Evolutionary conservation across 2,888 invertebrate species (phyloP).

Genomic region (Sarcophaga subvicina): DNA sequence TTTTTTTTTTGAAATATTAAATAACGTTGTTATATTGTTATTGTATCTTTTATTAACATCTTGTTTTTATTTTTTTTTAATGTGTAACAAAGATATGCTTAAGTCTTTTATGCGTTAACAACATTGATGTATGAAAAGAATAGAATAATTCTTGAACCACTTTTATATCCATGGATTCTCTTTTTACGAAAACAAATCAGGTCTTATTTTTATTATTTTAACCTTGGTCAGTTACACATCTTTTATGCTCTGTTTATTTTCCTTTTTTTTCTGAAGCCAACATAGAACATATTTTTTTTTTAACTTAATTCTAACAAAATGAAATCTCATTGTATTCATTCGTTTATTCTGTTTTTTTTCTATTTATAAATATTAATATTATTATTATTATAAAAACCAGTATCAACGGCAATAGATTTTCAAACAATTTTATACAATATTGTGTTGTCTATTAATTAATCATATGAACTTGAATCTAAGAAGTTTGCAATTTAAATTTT

Average conservation of each 20-base stretch:
- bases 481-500: conserved; percentile 46
- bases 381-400: conserved; percentile 2
- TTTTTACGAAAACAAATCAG: neutral
- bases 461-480: conserved; percentile 53
- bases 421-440: neutral
- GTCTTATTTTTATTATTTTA: conserved; percentile 39
- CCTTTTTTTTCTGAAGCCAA: neutral
- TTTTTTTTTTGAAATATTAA: no score
- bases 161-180: conserved; percentile 7
- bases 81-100: neutral
- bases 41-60: no score
- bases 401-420: neutral
- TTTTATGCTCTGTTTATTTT: conserved; percentile 64
- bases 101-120: neutral
- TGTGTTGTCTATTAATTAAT: conserved; percentile 44
- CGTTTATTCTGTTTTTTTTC: conserved; percentile 22
- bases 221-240: conserved; percentile 61
- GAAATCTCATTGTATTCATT: conserved; percentile 31
- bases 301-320: conserved; percentile 28
- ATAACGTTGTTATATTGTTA: no score
- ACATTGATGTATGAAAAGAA: neutral
- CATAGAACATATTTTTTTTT: neutral
- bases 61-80: no score
- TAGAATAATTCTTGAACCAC: conserved; percentile 62
- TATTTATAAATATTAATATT: conserved; percentile 40